A percentile compares a stretch with the other conserved stretches of the same genome.
Evolutionary conservation across 2,888 invertebrate species (phyloP).

Genomic region (Drosophila neutralis): DNA sequence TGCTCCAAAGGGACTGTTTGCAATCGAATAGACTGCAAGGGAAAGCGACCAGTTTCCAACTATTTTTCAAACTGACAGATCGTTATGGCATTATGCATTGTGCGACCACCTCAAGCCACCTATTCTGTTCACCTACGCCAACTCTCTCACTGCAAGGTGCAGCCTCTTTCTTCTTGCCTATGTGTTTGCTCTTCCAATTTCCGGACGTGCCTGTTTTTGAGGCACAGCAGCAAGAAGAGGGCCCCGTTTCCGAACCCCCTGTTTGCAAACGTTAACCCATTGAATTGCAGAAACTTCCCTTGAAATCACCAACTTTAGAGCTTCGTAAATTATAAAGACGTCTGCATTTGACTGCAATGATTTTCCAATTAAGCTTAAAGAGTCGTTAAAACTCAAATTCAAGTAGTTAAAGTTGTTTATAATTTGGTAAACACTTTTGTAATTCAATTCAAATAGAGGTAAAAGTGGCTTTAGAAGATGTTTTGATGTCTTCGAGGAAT

Average conservation of each 20-base stretch:
- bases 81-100: constrained; percentile 73
- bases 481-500: neutral
- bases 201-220: constrained; percentile 43
- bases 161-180: constrained; percentile 3
- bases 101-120: constrained; percentile 17
- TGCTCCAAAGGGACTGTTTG: constrained; percentile 50
- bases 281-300: neutral
- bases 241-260: neutral
- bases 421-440: neutral
- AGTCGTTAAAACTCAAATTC: neutral
- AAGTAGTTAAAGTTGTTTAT: neutral
- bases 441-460: too few relatives aligned
- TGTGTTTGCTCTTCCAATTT: constrained; percentile 67
- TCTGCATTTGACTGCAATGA: neutral
- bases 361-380: neutral
- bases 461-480: too few relatives aligned
- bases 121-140: neutral
- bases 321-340: neutral
- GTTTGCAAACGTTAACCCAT: constrained; percentile 44
- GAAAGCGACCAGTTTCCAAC: constrained; percentile 47
- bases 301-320: neutral
- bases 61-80: constrained; percentile 76
- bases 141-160: neutral
- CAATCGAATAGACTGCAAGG: constrained; percentile 29
- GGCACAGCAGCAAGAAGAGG: constrained; percentile 5